These are phyloP conservation scores for Notocelia uddmanniana DNA, from an alignment of 2,888 invertebrate species.

Conservation along the genomic window DNA sequence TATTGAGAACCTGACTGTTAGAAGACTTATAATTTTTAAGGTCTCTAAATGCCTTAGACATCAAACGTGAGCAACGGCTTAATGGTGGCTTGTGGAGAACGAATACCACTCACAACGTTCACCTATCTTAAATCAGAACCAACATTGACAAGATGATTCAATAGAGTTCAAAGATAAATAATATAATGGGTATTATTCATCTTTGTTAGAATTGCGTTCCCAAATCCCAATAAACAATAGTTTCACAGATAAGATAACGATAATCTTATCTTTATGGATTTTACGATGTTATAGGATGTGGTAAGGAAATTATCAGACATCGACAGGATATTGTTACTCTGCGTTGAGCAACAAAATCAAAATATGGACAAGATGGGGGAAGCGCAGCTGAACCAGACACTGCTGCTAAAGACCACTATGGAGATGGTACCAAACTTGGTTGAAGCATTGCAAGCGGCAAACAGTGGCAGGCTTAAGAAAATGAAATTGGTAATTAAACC, in stretches of 20 bases:
- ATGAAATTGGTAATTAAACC: slow-evolving; percentile 82
- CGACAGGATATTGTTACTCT: slow-evolving; percentile 90
- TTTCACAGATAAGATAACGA: no score
- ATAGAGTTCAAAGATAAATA: no score
- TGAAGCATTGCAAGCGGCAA: slow-evolving; percentile 81
- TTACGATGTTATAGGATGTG: slow-evolving; percentile 78
- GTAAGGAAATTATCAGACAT: slow-evolving; percentile 90
- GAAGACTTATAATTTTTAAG: no score
- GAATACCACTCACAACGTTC: neutral
- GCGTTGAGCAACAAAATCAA: slow-evolving; percentile 80
- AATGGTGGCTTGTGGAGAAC: neutral
- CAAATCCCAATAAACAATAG: neutral
- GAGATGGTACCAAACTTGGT: slow-evolving; percentile 89
- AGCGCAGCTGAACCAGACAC: slow-evolving; percentile 91
- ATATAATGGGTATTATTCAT: no score
- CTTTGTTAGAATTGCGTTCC: no score
- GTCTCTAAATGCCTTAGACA: no score
- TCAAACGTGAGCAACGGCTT: neutral
- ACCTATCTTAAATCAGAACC: neutral
- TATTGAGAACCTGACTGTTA: no score
- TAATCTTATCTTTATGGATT: slow-evolving; percentile 24
- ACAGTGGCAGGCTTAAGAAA: slow-evolving; percentile 84
- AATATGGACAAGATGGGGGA: slow-evolving; percentile 86
- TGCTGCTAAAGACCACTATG: slow-evolving; percentile 91
- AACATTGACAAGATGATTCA: neutral